Evolutionary conservation across 2,797 vertebrate genomes (phyloP).

Genomic region (Silurus lanzhouensis): DNA sequence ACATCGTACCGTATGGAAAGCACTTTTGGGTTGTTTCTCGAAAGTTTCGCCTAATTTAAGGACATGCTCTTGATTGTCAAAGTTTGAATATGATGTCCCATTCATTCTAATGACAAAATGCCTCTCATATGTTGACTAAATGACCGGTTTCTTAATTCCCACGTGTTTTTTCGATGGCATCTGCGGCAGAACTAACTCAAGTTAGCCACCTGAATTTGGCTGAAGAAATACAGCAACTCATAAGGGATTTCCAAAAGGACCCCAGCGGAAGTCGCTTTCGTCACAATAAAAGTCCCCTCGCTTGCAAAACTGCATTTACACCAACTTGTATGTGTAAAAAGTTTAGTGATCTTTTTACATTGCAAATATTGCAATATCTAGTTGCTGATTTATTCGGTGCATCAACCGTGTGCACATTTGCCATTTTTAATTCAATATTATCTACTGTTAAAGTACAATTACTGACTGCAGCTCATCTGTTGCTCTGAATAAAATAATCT

Average conservation of each 20-base stretch:
- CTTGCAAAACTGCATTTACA: neutral
- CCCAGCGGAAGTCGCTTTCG: neutral
- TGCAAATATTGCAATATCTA: neutral
- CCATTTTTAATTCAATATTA: neutral
- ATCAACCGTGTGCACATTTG: no score
- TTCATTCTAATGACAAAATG: conserved; percentile 79
- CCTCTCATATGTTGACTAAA: conserved; percentile 42
- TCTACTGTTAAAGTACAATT: neutral
- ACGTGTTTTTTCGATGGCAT: conserved; percentile 60
- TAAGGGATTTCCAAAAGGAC: conserved; percentile 18
- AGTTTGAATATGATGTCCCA: conserved; percentile 79
- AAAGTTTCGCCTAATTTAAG: conserved; percentile 91
- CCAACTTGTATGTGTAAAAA: neutral
- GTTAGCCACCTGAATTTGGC: conserved; percentile 51
- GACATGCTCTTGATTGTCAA: conserved; percentile 88
- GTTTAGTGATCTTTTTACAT: neutral
- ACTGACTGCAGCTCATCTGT: neutral
- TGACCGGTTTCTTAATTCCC: conserved; percentile 44
- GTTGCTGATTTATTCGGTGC: neutral
- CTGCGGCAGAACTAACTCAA: conserved; percentile 43
- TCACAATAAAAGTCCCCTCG: conserved; percentile 43
- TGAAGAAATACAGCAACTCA: conserved; percentile 28
- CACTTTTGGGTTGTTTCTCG: conserved; percentile 89
- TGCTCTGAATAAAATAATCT: neutral
- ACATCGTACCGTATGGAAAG: conserved; percentile 96